A percentile compares a stretch with the other conserved stretches of the same genome.
These are phyloP conservation scores for Epizoanthus rinbou DNA, from an alignment of 92 coral and sea anemone species.

Conservation along the genomic window DNA sequence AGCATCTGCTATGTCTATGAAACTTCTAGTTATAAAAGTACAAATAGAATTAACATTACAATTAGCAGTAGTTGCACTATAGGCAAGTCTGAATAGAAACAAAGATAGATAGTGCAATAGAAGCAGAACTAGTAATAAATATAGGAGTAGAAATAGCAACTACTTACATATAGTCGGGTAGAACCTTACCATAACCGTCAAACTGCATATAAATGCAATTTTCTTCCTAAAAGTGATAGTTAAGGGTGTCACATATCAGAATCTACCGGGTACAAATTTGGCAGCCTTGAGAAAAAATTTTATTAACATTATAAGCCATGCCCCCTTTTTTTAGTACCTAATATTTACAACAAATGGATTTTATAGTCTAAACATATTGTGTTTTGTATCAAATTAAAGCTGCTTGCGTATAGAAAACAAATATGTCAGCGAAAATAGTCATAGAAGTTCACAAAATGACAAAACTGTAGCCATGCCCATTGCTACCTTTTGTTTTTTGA, in stretches of 20 bases:
- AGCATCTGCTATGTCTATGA: too few species aligned
- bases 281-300: slow-evolving; percentile 10
- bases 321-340: slow-evolving; percentile 4
- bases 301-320: slow-evolving; percentile 2
- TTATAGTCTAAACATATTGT: background rate
- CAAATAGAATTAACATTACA: too few species aligned
- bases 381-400: slow-evolving; percentile 21
- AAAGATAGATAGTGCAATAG: too few species aligned
- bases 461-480: slow-evolving; percentile 17
- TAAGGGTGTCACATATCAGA: slow-evolving; percentile 7
- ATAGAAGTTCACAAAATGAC: background rate
- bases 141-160: too few species aligned
- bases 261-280: slow-evolving; percentile 17
- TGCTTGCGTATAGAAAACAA: slow-evolving; percentile 8
- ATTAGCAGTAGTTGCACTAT: too few species aligned
- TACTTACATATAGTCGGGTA: background rate
- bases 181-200: background rate
- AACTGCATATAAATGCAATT: background rate
- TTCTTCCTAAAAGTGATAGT: background rate
- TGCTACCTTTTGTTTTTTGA: background rate
- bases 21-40: too few species aligned
- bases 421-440: background rate
- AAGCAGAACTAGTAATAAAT: too few species aligned
- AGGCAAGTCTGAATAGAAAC: too few species aligned
- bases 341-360: slow-evolving; percentile 3